Base-by-base conservation (phyloP, 2,888 invertebrate genomes). In the Dromius quadrimaculatus region DNA sequence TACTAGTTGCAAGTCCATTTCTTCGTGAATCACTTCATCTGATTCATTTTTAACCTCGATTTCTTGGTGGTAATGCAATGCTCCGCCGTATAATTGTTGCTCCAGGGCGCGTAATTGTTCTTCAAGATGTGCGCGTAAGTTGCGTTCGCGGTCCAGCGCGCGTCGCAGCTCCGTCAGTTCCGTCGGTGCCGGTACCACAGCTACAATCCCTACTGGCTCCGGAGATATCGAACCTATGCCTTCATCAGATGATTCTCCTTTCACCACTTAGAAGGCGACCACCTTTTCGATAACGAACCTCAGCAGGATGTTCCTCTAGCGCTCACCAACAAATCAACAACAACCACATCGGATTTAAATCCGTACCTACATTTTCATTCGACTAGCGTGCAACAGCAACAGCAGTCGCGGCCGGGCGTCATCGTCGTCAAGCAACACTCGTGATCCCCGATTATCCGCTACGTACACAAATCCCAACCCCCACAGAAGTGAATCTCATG, bases 181-280 rank as follows among this genome's bases (percentile, higher is more conserved):
- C n/a, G 34, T 72, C 71, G 82, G 80, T 69, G 80, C 83, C 76
- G 78, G 84, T 74, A 84, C 83, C 4, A 89, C 86, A 50, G 87
- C 86, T 62, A 88, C 83, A 65, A 89, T 81, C 15, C 87, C 86
- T 62, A 90, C 86, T 2, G 92, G 90, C 81, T 92, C 92, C 1
- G 92, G 90, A 5, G 92, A 90, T 85, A 91, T 89, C 61, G 90
- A 89, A 59, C 91, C 93, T 34, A 92, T 85, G 22, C 93, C 89
- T 78, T 93, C 93, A 81, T 95, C 95, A 3, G 87, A 87, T 54
- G 89, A 87, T 76, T 91, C 91, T n/a, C 99, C 68, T 98, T 99
- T 79, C 90, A 97, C 36, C 98, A 98, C 81, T 85, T 99, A 75
- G 98, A 99, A 82, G 98, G 98, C 38, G 97, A 97, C 81, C 95